Evolutionary conservation across 1,140 invertebrate genomes (phyloP).

Genomic region (Trichomalopsis sarcophagae): DNA sequence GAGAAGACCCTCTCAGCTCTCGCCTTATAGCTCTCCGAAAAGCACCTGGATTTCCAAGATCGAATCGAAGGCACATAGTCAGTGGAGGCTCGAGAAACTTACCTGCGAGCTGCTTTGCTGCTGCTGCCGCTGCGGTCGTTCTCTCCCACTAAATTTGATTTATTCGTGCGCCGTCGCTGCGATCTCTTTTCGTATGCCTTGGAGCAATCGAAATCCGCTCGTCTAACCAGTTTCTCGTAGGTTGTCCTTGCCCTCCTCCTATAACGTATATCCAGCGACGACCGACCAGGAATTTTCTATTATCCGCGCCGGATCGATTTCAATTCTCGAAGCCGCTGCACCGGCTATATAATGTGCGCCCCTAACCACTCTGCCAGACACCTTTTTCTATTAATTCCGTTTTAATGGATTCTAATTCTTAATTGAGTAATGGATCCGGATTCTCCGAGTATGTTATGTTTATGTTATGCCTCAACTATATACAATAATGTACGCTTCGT

Average conservation of each 20-base stretch:
- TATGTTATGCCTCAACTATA: too few species aligned
- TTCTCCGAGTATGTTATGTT: background rate
- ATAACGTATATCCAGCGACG: conserved; percentile 37
- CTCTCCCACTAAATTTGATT: conserved; percentile 51
- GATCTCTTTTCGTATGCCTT: conserved; percentile 43
- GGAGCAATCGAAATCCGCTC: conserved; percentile 45
- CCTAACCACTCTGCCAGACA: background rate
- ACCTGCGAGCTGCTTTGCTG: conserved; percentile 7
- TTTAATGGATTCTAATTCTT: conserved; percentile 17
- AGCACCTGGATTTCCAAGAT: conserved; percentile 18
- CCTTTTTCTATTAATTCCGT: conserved; percentile 30
- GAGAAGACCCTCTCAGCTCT: background rate
- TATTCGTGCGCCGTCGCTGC: conserved; percentile 33
- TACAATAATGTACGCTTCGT: too few species aligned
- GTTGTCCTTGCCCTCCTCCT: conserved; percentile 19
- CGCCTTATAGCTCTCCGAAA: background rate
- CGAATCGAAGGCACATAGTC: conserved; percentile 8
- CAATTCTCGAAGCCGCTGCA: conserved; percentile 1
- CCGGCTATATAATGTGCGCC: background rate
- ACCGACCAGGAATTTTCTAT: conserved; percentile 55
- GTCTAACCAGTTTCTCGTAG: conserved; percentile 48
- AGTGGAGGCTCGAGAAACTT: conserved; percentile 12
- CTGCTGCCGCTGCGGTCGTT: background rate
- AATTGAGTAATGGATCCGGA: background rate
- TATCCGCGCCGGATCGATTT: conserved; percentile 49